Evolutionary conservation across 2,113 vertebrate genomes (phyloP).

Genomic region (Orthonyx spaldingii): DNA sequence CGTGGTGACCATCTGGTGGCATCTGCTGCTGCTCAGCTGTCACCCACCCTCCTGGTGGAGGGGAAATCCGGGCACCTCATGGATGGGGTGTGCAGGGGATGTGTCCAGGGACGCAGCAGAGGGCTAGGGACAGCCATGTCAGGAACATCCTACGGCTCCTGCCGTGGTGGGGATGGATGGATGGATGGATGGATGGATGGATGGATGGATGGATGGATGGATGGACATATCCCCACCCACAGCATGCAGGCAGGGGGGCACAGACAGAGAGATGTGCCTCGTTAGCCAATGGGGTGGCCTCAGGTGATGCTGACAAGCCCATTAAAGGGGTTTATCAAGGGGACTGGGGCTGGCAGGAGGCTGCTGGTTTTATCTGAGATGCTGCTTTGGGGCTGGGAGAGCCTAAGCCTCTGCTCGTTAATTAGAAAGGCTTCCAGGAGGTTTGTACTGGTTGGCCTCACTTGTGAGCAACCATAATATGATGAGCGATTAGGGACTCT

Average conservation of each 20-base stretch:
- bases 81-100: neutral
- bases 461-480: neutral
- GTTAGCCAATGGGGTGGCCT: neutral
- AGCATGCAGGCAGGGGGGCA: neutral
- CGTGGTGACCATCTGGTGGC: conserved; percentile 39
- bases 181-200: neutral
- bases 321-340: conserved; percentile 18
- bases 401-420: neutral
- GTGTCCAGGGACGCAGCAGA: rapidly evolving
- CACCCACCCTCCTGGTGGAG: neutral
- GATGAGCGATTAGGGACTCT: conserved; percentile 21
- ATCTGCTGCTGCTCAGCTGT: neutral
- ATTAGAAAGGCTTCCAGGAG: conserved; percentile 38
- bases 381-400: neutral
- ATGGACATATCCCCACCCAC: neutral
- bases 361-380: neutral
- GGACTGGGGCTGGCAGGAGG: neutral
- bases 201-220: neutral
- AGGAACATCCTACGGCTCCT: neutral
- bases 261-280: neutral
- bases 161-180: rapidly evolving
- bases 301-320: conserved; percentile 11
- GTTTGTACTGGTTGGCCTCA: conserved; percentile 8
- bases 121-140: neutral
- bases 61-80: neutral